Percentiles rank a stretch among this genome's conserved stretches.
These are phyloP conservation scores for Ianthella basta DNA, from an alignment of 37 sponge, comb jelly and placozoan genomes.

Conservation along the genomic window DNA sequence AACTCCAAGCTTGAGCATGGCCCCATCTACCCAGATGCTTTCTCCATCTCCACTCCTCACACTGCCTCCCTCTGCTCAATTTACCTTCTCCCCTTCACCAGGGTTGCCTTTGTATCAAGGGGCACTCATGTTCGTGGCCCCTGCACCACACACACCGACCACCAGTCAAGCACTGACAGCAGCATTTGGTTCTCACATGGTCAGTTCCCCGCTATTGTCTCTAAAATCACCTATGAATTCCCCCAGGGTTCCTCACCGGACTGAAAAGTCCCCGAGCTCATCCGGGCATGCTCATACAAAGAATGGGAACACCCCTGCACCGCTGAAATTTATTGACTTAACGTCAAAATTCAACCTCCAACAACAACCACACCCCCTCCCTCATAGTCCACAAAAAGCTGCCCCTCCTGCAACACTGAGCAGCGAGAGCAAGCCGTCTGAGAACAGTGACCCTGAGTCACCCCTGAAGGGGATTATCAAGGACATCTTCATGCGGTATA, in stretches of 20 bases:
- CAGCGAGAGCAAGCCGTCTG: too few species aligned
- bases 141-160: constrained; percentile 12
- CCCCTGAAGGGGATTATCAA: neutral
- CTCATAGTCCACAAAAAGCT: neutral
- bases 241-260: too few species aligned
- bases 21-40: neutral
- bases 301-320: neutral
- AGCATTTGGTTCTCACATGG: neutral
- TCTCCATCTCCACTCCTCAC: neutral
- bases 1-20: neutral
- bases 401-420: neutral
- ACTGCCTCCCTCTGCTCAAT: neutral
- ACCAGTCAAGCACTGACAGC: neutral
- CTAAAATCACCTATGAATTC: neutral
- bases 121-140: constrained; percentile 18
- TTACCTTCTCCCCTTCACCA: constrained; percentile 17
- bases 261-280: neutral
- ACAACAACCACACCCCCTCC: neutral
- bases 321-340: constrained; percentile 22
- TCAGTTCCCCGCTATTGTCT: neutral
- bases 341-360: constrained; percentile 23
- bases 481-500: constrained; percentile 5
- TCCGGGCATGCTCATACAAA: neutral
- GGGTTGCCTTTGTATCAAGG: constrained; percentile 20
- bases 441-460: neutral